Evolutionary conservation across 2,888 invertebrate species (phyloP).

Genomic region (Tenthredo notha): DNA sequence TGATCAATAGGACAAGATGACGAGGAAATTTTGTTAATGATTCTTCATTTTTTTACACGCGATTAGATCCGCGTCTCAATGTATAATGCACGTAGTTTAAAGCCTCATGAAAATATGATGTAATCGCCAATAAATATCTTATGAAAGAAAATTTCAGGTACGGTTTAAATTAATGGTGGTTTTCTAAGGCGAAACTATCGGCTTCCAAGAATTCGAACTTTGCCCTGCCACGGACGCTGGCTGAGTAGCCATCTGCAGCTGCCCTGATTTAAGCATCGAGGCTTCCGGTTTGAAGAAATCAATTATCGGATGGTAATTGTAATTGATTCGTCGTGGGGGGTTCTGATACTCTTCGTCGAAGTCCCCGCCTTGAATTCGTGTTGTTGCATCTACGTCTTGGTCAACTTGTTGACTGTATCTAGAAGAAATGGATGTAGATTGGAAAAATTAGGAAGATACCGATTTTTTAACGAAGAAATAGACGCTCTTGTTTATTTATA

Average conservation of each 20-base stretch:
- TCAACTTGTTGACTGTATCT: conserved; percentile 71
- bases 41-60: neutral
- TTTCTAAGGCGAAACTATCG: conserved; percentile 67
- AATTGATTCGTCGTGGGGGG: conserved; percentile 84
- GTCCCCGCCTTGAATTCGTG: conserved; percentile 68
- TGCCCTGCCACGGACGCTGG: conserved; percentile 56
- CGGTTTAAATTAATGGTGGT: conserved; percentile 57
- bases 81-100: neutral
- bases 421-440: neutral
- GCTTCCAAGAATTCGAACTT: conserved; percentile 73
- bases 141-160: conserved; percentile 66
- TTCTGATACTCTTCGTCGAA: conserved; percentile 74
- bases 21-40: neutral
- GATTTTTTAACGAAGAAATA: neutral
- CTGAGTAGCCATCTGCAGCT: conserved; percentile 58
- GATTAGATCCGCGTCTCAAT: neutral
- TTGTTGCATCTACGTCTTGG: conserved; percentile 64
- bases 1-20: conserved; percentile 18
- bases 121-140: conserved; percentile 42
- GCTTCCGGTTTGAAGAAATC: conserved; percentile 85
- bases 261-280: conserved; percentile 72
- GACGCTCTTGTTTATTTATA: neutral
- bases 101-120: conserved; percentile 17
- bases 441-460: neutral
- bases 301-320: conserved; percentile 91